A percentile compares a stretch with the other conserved stretches of the same genome.
Conservation (phyloP, 2,797 vertebrate genomes). For the Echiichthys vipera region DNA sequence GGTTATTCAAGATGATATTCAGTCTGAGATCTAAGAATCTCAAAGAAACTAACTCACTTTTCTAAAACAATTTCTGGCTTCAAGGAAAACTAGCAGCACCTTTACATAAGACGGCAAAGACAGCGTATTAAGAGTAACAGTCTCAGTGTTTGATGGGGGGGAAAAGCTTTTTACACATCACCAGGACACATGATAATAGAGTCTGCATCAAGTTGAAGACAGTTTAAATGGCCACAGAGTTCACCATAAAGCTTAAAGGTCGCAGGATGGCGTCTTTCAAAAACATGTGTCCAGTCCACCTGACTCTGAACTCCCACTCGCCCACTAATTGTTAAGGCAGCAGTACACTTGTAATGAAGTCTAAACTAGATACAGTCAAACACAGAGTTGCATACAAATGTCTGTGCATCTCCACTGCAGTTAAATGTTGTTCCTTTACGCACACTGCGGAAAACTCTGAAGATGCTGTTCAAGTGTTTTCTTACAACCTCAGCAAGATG, state of each 20-base stretch:
- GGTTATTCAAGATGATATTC: not conserved
- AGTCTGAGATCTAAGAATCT: too few relatives aligned
- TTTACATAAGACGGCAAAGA: not conserved
- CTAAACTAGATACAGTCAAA: slow-evolving; percentile 18
- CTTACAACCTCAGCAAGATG: not conserved
- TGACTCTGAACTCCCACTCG: too few relatives aligned
- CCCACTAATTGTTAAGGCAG: slow-evolving; percentile 32
- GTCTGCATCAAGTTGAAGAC: not conserved
- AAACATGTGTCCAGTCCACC: slow-evolving; percentile 24
- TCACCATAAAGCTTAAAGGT: not conserved
- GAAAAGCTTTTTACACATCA: not conserved
- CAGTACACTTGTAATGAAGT: slow-evolving; percentile 21
- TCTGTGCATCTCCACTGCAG: slow-evolving; percentile 1
- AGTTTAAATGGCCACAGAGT: not conserved
- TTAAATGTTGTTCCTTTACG: not conserved
- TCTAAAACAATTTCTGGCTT: not conserved
- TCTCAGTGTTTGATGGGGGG: not conserved
- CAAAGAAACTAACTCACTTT: not conserved
- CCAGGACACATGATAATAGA: not conserved
- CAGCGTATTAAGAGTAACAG: not conserved
- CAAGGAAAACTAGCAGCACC: not conserved
- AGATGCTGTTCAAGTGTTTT: slow-evolving; percentile 24
- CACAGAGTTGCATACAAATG: slow-evolving; percentile 41
- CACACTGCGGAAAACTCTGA: not conserved
- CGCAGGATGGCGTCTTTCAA: not conserved